Evolutionary conservation across 1,140 invertebrate species (phyloP), one percentile per base, ranked within the genome.

Genomic region (Drosophila nannoptera): DNA sequence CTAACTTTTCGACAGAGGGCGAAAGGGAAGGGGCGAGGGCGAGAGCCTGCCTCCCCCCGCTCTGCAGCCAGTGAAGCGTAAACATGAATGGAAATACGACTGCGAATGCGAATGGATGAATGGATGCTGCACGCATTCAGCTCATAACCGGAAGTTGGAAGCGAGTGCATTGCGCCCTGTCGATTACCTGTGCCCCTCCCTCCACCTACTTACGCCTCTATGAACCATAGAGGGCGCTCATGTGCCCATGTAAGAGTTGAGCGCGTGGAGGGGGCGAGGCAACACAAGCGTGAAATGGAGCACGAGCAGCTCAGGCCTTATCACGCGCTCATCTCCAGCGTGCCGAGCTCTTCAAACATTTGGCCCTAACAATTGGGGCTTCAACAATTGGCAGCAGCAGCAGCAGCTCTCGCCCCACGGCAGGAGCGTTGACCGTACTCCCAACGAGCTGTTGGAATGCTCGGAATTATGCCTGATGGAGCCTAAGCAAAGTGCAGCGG

Each of bases 331-430:
- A 45, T 45, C 42, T 45, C 42, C 22, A 29, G 43, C 43, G 4
- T 8, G 14, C 16, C 1, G 2, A 9, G 59, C 75, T 75, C 68
- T 69, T 69, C 65, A 83, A 84, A 80, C 77, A 80, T 80, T 80
- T 80, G 64, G 65, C 22, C 22, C 3, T 22, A 22, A 22, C 77
- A 81, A 81, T 81, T 84, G 75, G 84, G 60, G 80, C 81, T 68
- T 53, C 69, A 86, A 84, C 81, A 84, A 84, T 84, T 84, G 81
- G 71, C 81, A 86, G 62, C 71, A n/a, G n/a, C n/a, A n/a, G n/a
- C n/a, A n/a, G n/a, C n/a, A n/a, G n/a, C n/a, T n/a, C n/a, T n/a
- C n/a, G n/a, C n/a, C n/a, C n/a, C n/a, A n/a, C n/a, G n/a, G n/a
- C 40, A 48, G 32, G 77, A 64, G 75, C 78, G 67, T 83, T 82